Evolutionary conservation across 2,888 invertebrate genomes (phyloP), one percentile per base, ranked within the genome.

Genomic region (Drosophila parthenogenetica): DNA sequence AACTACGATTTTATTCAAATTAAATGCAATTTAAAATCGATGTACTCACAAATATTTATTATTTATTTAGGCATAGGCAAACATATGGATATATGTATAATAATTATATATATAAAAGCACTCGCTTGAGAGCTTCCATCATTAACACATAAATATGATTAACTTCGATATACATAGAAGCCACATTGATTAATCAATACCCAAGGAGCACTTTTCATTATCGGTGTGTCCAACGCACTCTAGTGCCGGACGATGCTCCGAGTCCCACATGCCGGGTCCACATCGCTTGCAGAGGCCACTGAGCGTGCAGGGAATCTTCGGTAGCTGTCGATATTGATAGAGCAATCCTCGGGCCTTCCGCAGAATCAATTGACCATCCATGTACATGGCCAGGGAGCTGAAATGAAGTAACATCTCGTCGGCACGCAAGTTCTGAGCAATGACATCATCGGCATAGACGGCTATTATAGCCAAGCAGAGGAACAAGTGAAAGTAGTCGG

Each of bases 351-450:
- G 94, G 0, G 98, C 98, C 93, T 98, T 98, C 73, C 97, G 94
- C 35, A 98, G 93, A 63, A 98, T 97, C 16, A 98, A 93, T 45
- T 96, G 95, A 0, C 98, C 98, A 91, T 98, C 98, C 98, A 99
- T 99, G 91, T 98, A 98, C 97, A 98, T 98, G 19, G 98, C 98
- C 79, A 99, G 93, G 10, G 98, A 98, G 90, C 98, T 98, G 91
- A 99, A 99, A 92, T 98, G 97, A 65, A 98, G 93, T 57, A 99
- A 93, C 95, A 98, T 98, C 92, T 98, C 98, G 90, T 99, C 98
- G 7, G 98, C 96, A 79, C 97, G 95, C 50, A 98, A 93, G 89
- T 96, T 96, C 93, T 98, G 98, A 35, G 97, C 96, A 74, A 98
- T 96, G 58, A 98, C 97, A 92, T 98, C 98, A 89, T 97, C 97